A percentile compares a stretch with the other conserved stretches of the same genome.
Evolutionary conservation across 2,113 vertebrate genomes (phyloP).

Genomic region (Lagopus muta): DNA sequence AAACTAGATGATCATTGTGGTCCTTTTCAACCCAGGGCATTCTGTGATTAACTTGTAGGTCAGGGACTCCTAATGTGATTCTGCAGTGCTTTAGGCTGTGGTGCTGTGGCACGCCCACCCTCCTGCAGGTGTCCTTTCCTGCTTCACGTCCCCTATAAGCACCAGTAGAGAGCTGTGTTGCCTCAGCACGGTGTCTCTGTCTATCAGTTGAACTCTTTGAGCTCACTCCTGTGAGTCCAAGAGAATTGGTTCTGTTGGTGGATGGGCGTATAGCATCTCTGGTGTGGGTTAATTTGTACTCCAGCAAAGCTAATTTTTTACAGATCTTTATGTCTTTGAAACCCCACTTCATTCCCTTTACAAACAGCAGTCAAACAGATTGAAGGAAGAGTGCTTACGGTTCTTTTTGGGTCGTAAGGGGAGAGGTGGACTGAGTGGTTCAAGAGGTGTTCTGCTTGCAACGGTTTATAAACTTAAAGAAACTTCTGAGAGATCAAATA

Average conservation of each 20-base stretch:
- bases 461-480: background rate
- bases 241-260: background rate
- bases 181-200: background rate
- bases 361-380: background rate
- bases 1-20: too few relatives aligned
- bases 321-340: background rate
- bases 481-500: background rate
- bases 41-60: background rate
- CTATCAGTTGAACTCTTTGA: background rate
- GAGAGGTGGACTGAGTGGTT: background rate
- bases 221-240: background rate
- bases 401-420: background rate
- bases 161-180: background rate
- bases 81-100: background rate
- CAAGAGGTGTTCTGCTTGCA: background rate
- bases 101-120: background rate
- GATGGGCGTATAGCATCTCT: background rate
- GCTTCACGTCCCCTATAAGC: background rate
- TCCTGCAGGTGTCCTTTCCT: background rate
- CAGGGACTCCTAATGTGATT: rapidly evolving
- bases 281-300: background rate
- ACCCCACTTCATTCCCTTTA: background rate
- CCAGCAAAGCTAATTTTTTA: background rate
- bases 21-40: too few relatives aligned
- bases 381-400: background rate